Percentiles rank a stretch among this genome's conserved stretches.
Conservation (phyloP, 2,113 vertebrate genomes). For the Anseranas semipalmata region DNA sequence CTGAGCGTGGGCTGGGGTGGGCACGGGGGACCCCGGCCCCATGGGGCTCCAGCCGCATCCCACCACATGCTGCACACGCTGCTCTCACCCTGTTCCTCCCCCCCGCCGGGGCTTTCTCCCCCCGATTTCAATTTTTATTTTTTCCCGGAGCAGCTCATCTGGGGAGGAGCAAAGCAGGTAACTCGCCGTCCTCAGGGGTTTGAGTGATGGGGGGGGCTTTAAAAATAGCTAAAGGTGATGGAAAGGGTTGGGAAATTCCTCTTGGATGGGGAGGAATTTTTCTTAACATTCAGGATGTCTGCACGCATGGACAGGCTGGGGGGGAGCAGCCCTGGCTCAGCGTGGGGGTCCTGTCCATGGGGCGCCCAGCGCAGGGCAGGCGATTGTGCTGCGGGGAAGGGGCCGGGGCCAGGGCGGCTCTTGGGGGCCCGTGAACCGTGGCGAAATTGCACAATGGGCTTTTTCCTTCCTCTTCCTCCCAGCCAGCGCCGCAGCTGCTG, state of each 20-base stretch:
- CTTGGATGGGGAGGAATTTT: rapidly evolving
- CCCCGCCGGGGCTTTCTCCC: not conserved
- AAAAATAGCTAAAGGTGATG: not conserved
- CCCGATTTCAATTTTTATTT: not conserved
- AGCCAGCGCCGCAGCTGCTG: not conserved
- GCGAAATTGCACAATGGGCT: not conserved
- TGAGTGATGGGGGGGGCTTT: not conserved
- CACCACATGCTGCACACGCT: rapidly evolving
- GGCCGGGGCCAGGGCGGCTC: not conserved
- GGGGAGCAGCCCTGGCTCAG: rapidly evolving
- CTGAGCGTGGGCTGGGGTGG: not conserved
- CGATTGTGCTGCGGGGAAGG: not conserved
- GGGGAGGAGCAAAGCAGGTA: not conserved
- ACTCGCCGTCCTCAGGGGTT: not conserved
- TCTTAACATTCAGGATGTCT: rapidly evolving
- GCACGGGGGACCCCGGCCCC: not conserved
- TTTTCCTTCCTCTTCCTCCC: not conserved
- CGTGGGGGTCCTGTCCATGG: not conserved
- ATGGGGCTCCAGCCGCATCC: no score
- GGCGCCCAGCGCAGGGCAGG: rapidly evolving
- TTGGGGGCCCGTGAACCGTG: not conserved
- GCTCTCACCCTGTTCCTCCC: not conserved
- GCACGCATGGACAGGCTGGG: rapidly evolving
- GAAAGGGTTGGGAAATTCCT: not conserved
- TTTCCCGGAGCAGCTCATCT: rapidly evolving